A percentile compares a stretch with the other conserved stretches of the same genome.
These are phyloP conservation scores for Seriola rivoliana DNA, from an alignment of 2,113 vertebrate genomes.

Conservation along the genomic window DNA sequence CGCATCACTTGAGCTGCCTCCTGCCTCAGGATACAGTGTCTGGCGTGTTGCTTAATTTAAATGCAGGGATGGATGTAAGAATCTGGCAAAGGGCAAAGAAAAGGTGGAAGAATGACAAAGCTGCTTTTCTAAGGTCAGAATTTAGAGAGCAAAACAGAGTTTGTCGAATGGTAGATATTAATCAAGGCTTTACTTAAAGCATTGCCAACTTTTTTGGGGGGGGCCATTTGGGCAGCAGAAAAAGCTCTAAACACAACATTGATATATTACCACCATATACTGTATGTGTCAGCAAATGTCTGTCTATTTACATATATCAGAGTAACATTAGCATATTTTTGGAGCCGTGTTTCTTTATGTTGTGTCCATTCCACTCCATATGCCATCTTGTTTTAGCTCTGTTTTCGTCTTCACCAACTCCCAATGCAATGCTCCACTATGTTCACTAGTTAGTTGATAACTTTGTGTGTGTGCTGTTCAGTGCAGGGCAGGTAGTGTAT, in stretches of 20 bases:
- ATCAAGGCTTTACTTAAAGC: not conserved
- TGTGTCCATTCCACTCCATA: too few relatives aligned
- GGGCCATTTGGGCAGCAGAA: not conserved
- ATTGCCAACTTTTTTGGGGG: not conserved
- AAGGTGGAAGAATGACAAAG: not conserved
- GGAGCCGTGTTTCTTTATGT: too few relatives aligned
- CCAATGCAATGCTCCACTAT: too few relatives aligned
- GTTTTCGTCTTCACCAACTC: too few relatives aligned
- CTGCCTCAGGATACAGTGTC: conserved; percentile 27
- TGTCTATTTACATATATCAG: too few relatives aligned
- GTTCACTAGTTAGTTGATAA: too few relatives aligned
- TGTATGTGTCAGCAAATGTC: too few relatives aligned
- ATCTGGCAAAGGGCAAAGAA: not conserved
- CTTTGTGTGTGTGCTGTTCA: too few relatives aligned
- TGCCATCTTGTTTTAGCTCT: too few relatives aligned
- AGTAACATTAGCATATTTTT: too few relatives aligned
- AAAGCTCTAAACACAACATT: not conserved
- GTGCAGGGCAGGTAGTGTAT: too few relatives aligned
- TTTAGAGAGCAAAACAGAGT: not conserved
- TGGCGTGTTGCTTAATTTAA: conserved; percentile 41
- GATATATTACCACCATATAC: too few relatives aligned
- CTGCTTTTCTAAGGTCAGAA: conserved; percentile 8
- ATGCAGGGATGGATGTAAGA: conserved; percentile 9
- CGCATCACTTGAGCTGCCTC: conserved; percentile 33
- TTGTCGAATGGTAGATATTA: not conserved